Evolutionary conservation across 2,888 invertebrate genomes (phyloP).

Genomic region (Ophion obscuratus): DNA sequence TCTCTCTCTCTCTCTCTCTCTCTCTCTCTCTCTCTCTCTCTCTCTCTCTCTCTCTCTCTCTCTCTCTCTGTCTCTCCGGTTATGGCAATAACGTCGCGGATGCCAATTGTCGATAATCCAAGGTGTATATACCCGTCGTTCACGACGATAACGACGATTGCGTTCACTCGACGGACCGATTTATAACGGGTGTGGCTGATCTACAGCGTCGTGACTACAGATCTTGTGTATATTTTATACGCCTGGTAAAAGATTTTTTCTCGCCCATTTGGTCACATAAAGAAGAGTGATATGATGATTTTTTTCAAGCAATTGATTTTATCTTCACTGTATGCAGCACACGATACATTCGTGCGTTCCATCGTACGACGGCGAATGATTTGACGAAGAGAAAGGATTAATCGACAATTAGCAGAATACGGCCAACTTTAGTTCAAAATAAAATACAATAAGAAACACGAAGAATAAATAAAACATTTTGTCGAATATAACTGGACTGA

Average conservation of each 20-base stretch:
- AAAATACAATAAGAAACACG: background rate
- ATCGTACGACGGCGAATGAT: background rate
- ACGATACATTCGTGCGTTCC: background rate
- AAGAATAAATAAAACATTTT: background rate
- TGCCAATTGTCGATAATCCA: constrained; percentile 80
- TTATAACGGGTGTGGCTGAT: constrained; percentile 64
- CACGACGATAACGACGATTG: constrained; percentile 74
- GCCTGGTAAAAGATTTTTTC: constrained; percentile 18
- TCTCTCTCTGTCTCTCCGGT: background rate
- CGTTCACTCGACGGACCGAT: constrained; percentile 73
- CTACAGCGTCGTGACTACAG: constrained; percentile 14
- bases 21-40: background rate
- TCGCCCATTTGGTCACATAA: constrained; percentile 21
- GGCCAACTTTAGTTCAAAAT: background rate
- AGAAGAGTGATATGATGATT: constrained; percentile 1
- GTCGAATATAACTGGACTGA: background rate
- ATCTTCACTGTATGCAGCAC: background rate
- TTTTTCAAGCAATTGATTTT: constrained; percentile 18
- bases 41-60: constrained; percentile 1
- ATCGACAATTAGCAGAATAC: background rate
- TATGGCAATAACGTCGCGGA: constrained; percentile 76
- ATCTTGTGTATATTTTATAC: constrained; percentile 31
- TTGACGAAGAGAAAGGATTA: background rate
- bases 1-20: background rate
- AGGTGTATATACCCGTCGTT: constrained; percentile 73